Evolutionary conservation across 2,113 vertebrate genomes (phyloP).

Genomic region (Passer montanus): DNA sequence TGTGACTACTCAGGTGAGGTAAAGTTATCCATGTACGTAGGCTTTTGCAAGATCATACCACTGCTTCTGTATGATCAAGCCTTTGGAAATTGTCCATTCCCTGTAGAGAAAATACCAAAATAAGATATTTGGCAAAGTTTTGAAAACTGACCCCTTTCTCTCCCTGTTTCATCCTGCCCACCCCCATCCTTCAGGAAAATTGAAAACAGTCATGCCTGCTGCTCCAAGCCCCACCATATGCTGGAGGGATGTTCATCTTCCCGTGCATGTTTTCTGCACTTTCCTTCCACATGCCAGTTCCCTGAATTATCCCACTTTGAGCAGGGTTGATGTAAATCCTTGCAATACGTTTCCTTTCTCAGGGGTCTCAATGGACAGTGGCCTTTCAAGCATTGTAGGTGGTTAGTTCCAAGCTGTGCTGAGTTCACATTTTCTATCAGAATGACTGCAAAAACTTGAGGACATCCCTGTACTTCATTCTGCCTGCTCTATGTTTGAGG

Average conservation of each 20-base stretch:
- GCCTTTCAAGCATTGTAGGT: neutral
- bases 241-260: neutral
- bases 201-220: neutral
- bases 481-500: neutral
- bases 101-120: neutral
- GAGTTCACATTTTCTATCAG: neutral
- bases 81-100: neutral
- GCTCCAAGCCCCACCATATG: neutral
- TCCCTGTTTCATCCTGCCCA: neutral
- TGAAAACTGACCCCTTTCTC: constrained; percentile 29
- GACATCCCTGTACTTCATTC: neutral
- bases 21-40: neutral
- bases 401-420: neutral
- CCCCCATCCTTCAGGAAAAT: neutral
- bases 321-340: neutral
- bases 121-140: neutral
- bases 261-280: fast-evolving
- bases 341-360: neutral
- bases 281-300: neutral
- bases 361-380: neutral
- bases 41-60: neutral
- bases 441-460: neutral
- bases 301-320: neutral
- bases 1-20: neutral
- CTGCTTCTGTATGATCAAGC: neutral